Evolutionary conservation across 2,797 vertebrate species (phyloP), one percentile per base, ranked within the genome.

Genomic region (Mus minutoides): DNA sequence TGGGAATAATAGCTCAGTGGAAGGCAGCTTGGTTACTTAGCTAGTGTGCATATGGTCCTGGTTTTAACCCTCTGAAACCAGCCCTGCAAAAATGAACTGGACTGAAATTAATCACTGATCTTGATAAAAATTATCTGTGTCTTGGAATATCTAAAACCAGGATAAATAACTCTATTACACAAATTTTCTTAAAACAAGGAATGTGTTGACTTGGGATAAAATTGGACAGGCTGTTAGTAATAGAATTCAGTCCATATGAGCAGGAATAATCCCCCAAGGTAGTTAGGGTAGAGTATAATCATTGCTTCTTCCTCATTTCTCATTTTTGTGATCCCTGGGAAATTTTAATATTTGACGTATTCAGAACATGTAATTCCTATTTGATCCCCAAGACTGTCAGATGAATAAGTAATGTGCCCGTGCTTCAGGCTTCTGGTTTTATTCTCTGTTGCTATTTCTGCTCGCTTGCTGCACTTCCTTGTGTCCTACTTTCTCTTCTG

Each of bases 341-440:
- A 94, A 83, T 85, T 97, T 90, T 90, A 96, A 79, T 97, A 88
- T 85, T 97, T 95, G 88, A 95, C 95, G 77, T 93, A 97, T 97
- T 96, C 93, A 86, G 73, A 96, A 94, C 94, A 91, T 96, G 96
- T 88, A 94, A 97, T 96, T 96, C 92, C 78, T 88, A 69, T 96
- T 97, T 97, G 94, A 96, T 88, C 97, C 82, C 87, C 76, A 82
- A 93, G 90, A 92, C 96, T 95, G 80, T 94, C 96, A 95, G 93
- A 96, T 97, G 95, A 96, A 96, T 97, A 96, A 97, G 94, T 96
- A 97, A 94, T 95, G 82, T 86, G 76, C 71, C 96, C 37, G 0
- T 90, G 84, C 92, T 95, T 88, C 40, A 64, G 79, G 84, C 64
- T 96, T 94, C 73, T 92, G 91, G 43, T 90, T 96, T 97, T 97